Evolutionary conservation across 2,888 invertebrate species (phyloP).

Genomic region (Subacronicta megacephala): DNA sequence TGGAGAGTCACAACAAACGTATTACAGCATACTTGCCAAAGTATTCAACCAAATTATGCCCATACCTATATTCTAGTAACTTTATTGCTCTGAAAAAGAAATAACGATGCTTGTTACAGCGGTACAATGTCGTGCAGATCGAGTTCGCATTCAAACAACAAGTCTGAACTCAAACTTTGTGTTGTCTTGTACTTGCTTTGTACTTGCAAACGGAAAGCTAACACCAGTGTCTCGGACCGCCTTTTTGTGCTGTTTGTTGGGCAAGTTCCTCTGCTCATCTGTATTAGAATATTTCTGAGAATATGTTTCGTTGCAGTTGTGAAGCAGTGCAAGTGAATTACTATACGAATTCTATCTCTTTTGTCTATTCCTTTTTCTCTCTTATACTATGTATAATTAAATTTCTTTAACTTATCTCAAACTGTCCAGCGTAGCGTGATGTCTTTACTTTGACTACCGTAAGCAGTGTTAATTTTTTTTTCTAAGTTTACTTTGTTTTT

Average conservation of each 20-base stretch:
- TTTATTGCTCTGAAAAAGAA: conserved; percentile 27
- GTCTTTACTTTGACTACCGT: no score
- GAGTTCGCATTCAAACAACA: conserved; percentile 48
- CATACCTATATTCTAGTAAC: conserved; percentile 17
- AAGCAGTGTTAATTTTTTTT: no score
- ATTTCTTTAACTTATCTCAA: no score
- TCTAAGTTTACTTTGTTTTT: no score
- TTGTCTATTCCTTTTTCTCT: no score
- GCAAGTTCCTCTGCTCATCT: conserved; percentile 38
- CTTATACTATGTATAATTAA: no score
- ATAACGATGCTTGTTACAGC: conserved; percentile 38
- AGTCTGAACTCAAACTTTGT: conserved; percentile 40
- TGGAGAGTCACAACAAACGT: neutral
- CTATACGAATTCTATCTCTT: no score
- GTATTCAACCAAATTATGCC: conserved; percentile 12
- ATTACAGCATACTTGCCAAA: neutral
- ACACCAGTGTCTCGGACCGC: conserved; percentile 36
- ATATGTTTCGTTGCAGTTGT: conserved; percentile 5
- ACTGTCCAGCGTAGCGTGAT: no score
- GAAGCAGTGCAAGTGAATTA: neutral
- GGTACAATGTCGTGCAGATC: conserved; percentile 32
- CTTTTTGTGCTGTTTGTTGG: conserved; percentile 45
- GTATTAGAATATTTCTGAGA: conserved; percentile 24
- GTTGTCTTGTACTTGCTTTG: conserved; percentile 40
- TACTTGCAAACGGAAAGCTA: conserved; percentile 31